phyloP scores from a whole-genome alignment of 2,797 vertebrate genomes.

The Oreochromis mossambicus region DNA sequence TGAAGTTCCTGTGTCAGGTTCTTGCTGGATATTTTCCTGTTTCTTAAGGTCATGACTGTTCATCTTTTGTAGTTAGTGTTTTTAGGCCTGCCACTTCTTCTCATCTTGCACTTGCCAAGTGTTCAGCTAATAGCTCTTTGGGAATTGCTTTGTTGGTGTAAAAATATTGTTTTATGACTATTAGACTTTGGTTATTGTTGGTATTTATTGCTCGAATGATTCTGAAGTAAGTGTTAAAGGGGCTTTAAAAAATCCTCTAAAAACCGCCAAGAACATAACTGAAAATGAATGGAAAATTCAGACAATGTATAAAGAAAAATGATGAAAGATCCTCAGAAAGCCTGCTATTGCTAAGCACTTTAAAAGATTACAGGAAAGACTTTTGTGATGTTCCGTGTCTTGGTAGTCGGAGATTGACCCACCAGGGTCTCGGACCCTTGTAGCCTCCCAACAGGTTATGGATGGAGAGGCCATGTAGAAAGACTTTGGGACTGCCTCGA shows the following conservation, averaged over 20 bases:
- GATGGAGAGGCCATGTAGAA: not conserved
- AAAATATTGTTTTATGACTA: not conserved
- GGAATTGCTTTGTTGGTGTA: not conserved
- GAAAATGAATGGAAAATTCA: not conserved
- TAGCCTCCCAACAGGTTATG: not conserved
- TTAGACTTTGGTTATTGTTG: not conserved
- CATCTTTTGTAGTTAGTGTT: not conserved
- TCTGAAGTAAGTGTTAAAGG: not conserved
- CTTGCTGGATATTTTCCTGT: not conserved
- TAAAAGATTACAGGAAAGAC: not conserved
- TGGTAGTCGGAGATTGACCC: accelerated
- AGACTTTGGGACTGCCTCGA: not conserved
- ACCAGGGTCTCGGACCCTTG: not conserved
- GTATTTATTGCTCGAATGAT: not conserved
- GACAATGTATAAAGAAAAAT: not conserved
- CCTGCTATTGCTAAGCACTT: accelerated
- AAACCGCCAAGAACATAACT: not conserved
- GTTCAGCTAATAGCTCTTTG: not conserved
- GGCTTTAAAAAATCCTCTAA: not conserved
- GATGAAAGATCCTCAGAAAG: not conserved
- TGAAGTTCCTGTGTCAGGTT: not conserved
- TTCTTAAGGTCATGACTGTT: not conserved
- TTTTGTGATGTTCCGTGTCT: not conserved
- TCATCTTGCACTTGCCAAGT: not conserved
- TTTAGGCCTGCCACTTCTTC: not conserved